Evolutionary conservation across 2,888 invertebrate species (phyloP), one percentile per base, ranked within the genome.

Genomic region (Mesopsocus fuscifrons): DNA sequence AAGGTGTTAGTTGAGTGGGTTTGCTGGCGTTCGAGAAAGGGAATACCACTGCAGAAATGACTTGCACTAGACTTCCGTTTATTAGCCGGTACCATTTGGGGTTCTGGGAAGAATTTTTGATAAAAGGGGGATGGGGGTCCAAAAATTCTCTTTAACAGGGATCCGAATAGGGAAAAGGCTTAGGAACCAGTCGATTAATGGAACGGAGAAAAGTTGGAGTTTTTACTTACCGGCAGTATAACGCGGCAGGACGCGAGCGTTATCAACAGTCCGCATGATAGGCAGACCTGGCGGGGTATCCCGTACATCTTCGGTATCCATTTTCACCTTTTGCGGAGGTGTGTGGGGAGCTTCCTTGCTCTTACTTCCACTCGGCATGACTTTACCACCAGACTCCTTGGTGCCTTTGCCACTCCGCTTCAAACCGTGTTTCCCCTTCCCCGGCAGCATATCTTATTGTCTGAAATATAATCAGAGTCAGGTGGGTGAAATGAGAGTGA

Each of bases 201-300:
- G n/a, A n/a, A n/a, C n/a, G n/a, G n/a, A n/a, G n/a, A n/a, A n/a
- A n/a, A n/a, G n/a, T n/a, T n/a, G n/a, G n/a, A n/a, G n/a, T n/a
- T n/a, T n/a, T n/a, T 6, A 44, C 51, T 49, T 48, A 55, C 55
- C 50, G 21, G 52, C 49, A 21, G 52, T 50, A 51, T 78, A 77
- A 32, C 77, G 71, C 6, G 82, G 79, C 47, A 84, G 59, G 46
- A 70, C 64, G 41, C 69, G 66, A 26, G 65, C 61, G 57, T 78
- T 79, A 53, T 83, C 83, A 48, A 73, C 67, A 51, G 71, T 70
- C 57, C 74, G 75, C 41, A 80, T 71, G 22, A 77, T 65, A 3
- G 82, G 80, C 8, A 38, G 18, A 11, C 16, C 38, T 18, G 15
- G 20, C 21, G 17, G 17, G 18, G 15, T 13, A 20, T 18, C 20